A percentile compares a stretch with the other conserved stretches of the same genome.
Evolutionary conservation across 2,113 vertebrate genomes (phyloP).

Genomic region (Colistium nudipinnis): DNA sequence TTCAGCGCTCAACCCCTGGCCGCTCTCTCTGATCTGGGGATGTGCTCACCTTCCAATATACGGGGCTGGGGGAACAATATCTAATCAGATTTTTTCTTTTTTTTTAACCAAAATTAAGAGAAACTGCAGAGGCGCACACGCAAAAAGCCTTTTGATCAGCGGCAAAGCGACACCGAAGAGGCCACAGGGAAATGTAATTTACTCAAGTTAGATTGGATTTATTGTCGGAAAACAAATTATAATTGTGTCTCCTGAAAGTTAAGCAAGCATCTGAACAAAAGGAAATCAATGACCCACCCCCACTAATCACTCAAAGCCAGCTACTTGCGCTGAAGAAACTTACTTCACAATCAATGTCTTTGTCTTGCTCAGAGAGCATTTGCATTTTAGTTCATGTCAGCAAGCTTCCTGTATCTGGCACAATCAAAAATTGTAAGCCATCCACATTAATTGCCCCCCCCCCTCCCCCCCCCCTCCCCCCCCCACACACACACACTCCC

Average conservation of each 20-base stretch:
- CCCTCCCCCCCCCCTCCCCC: constrained; percentile 4
- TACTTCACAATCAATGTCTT: constrained; percentile 88
- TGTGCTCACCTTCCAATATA: constrained; percentile 58
- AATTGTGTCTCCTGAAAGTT: constrained; percentile 86
- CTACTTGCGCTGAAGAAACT: constrained; percentile 84
- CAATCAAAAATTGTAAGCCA: constrained; percentile 84
- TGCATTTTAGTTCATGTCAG: constrained; percentile 81
- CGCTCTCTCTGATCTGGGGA: constrained; percentile 57
- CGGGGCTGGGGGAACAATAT: constrained; percentile 70
- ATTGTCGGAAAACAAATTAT: constrained; percentile 86
- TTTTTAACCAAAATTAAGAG: constrained; percentile 66
- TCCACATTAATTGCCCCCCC: constrained; percentile 77
- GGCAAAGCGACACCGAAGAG: constrained; percentile 81
- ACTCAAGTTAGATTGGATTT: constrained; percentile 83
- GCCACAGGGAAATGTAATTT: constrained; percentile 81
- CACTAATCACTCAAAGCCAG: constrained; percentile 83
- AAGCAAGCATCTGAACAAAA: constrained; percentile 85
- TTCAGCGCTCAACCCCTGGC: constrained; percentile 61
- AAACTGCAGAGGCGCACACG: constrained; percentile 64
- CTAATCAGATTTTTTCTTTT: constrained; percentile 80
- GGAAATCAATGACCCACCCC: constrained; percentile 84
- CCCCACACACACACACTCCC: too few relatives aligned
- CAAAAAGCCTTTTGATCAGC: constrained; percentile 68
- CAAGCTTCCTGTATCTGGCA: constrained; percentile 80
- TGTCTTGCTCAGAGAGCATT: constrained; percentile 85